Evolutionary conservation across 2,888 invertebrate genomes (phyloP), one percentile per base, ranked within the genome.

Genomic region (Flabesymbios commensalis): DNA sequence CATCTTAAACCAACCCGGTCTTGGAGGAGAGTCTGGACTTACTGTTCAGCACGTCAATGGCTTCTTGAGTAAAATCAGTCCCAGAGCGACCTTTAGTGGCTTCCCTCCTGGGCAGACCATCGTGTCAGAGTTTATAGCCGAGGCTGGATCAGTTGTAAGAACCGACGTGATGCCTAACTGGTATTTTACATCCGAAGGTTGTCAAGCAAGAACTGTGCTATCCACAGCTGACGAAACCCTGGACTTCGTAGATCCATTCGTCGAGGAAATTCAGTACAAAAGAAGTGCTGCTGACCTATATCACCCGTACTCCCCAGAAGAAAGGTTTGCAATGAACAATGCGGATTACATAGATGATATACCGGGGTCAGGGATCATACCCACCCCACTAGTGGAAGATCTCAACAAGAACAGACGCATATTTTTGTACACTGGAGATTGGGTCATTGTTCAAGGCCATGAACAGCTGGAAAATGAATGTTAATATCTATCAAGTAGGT

Each of bases 251-350:
- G 67, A 70, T 32, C 67, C 70, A 2, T 78, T 77, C 68, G 74
- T 75, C 55, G 69, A 59, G 5, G 72, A 73, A 5, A 65, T 63
- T 26, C 67, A 74, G 26, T 78, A 76, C 75, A 78, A 78, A 29
- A 55, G 78, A 22, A 75, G 73, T 67, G 57, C 66, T 4, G 68
- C 63, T 41, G 76, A 76, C 48, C 53, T 64, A 22, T 76, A 73
- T 53, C 70, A 75, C 53, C 76, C 76, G 4, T 75, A 68, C 55
- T 73, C 71, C 5, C 60, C 73, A 14, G 69, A 72, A 47, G 70
- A 71, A 36, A 62, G 76, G 17, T 76, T 72, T n/a, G n/a, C n/a
- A n/a, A n/a, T n/a, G n/a, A n/a, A n/a, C n/a, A n/a, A n/a, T n/a
- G n/a, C n/a, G n/a, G n/a, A n/a, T n/a, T n/a, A n/a, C n/a, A n/a